Base-by-base conservation (phyloP, 1,140 invertebrate genomes). In the Leptopilina clavipes region DNA sequence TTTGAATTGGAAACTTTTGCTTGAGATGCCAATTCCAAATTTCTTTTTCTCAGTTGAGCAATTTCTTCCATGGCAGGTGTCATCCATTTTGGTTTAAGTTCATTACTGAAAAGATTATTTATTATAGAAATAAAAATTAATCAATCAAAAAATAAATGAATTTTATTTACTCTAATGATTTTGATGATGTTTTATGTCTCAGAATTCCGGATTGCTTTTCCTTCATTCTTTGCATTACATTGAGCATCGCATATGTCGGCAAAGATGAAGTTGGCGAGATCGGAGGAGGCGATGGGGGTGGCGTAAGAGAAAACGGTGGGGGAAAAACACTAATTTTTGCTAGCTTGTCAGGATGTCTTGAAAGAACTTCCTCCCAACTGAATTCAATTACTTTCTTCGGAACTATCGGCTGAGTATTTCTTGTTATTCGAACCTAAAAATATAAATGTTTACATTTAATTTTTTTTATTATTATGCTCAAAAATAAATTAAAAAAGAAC, bases 191-290 rank as follows among this genome's bases (percentile, higher is more conserved):
- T 75, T 82, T 84, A 19, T 86, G 83, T 72, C 79, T 87, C 18
- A 81, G 77, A 37, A 80, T 59, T 44, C 84, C 81, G n/a, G 83
- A 82, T 77, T 86, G 86, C 76, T 80, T 85, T 17, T 90, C 87
- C 73, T 89, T 92, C 81, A 90, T 91, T 74, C 78, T 88, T 71
- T 89, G 86, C 76, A 92, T 82, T 25, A 92, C 86, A n/a, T 87
- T 82, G 9, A 92, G 78, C 92, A 92, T 92, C 0, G 91, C 92
- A 25, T 91, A 91, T 3, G 92, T 92, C 11, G 91, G 92, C 18
- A 88, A 73, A 12, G 87, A 83, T 0, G 84, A 81, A 22, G 84
- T 75, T 19, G 79, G 31, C 11, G 22, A n/a, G n/a, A 65, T 65
- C 7, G 78, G 82, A 54, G 86, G 85, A 7, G 86, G 87, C 22